Evolutionary conservation across 2,797 vertebrate genomes (phyloP).

Genomic region (Sebastes melanostomus): DNA sequence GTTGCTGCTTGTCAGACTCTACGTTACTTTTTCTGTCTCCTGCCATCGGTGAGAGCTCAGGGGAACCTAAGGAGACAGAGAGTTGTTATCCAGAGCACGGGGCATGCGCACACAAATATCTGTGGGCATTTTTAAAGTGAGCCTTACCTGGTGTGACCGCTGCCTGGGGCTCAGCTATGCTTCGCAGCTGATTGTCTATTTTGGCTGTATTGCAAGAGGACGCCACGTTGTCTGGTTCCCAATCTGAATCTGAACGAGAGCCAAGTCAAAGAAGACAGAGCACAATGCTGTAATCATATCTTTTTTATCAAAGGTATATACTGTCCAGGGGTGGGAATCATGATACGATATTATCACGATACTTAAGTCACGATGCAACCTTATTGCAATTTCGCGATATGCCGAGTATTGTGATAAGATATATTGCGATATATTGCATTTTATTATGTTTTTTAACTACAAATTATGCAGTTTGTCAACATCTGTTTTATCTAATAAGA

Average conservation of each 20-base stretch:
- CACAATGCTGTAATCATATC: background rate
- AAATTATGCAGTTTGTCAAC: no score
- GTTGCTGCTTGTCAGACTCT: constrained; percentile 39
- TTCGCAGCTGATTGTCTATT: constrained; percentile 49
- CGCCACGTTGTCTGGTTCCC: constrained; percentile 65
- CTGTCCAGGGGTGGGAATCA: no score
- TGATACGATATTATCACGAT: no score
- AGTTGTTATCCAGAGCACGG: background rate
- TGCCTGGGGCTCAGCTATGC: constrained; percentile 38
- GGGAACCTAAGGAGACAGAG: constrained; percentile 41
- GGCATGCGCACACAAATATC: constrained; percentile 2
- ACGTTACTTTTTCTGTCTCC: constrained; percentile 5
- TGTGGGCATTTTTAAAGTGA: background rate
- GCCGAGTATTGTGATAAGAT: no score
- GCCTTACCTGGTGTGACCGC: constrained; percentile 60
- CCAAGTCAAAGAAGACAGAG: background rate
- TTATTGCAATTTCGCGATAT: no score
- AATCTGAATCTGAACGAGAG: constrained; percentile 72
- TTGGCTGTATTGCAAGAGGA: constrained; percentile 39
- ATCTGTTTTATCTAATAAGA: no score
- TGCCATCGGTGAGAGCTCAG: constrained; percentile 15
- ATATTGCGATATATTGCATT: no score
- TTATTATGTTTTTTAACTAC: no score
- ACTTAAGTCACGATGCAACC: no score
- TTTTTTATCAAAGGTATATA: background rate